A percentile compares a stretch with the other conserved stretches of the same genome.
phyloP scores from a whole-genome alignment of 2,797 vertebrate species.

The Eupleurogrammus muticus region DNA sequence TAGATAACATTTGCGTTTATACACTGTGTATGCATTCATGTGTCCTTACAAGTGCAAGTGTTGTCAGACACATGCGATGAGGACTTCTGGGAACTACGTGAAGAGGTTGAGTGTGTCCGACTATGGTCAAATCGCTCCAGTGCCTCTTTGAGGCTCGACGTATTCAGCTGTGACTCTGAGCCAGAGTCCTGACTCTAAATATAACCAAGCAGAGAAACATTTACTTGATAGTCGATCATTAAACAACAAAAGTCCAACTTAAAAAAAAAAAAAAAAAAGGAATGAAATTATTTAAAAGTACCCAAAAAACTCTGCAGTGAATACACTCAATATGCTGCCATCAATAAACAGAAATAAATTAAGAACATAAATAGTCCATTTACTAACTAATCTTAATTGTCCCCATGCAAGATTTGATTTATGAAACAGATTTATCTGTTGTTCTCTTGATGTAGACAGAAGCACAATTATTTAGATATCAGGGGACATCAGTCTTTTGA shows the following conservation, averaged over 20 bases:
- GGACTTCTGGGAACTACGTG: conserved; percentile 93
- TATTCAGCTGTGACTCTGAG: conserved; percentile 94
- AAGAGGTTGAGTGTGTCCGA: conserved; percentile 92
- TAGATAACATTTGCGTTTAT: background rate
- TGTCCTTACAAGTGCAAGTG: conserved; percentile 91
- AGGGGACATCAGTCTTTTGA: background rate
- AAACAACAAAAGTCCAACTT: background rate
- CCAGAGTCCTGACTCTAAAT: conserved; percentile 91
- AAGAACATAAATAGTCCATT: background rate
- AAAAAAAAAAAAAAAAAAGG: background rate
- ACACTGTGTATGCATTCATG: conserved; percentile 1
- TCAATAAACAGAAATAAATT: background rate
- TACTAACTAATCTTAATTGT: background rate
- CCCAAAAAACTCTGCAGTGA: background rate
- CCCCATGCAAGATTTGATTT: background rate
- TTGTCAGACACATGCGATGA: conserved; percentile 94
- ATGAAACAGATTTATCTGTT: background rate
- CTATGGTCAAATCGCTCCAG: conserved; percentile 94
- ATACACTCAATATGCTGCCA: background rate
- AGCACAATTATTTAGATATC: background rate
- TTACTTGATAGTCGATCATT: background rate
- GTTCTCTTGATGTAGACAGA: conserved; percentile 11
- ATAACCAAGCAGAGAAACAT: conserved; percentile 8
- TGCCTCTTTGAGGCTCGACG: conserved; percentile 95
- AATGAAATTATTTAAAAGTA: no score